Evolutionary conservation across 1,140 invertebrate genomes (phyloP), one percentile per base, ranked within the genome.

Genomic region (Drosophila obscura): DNA sequence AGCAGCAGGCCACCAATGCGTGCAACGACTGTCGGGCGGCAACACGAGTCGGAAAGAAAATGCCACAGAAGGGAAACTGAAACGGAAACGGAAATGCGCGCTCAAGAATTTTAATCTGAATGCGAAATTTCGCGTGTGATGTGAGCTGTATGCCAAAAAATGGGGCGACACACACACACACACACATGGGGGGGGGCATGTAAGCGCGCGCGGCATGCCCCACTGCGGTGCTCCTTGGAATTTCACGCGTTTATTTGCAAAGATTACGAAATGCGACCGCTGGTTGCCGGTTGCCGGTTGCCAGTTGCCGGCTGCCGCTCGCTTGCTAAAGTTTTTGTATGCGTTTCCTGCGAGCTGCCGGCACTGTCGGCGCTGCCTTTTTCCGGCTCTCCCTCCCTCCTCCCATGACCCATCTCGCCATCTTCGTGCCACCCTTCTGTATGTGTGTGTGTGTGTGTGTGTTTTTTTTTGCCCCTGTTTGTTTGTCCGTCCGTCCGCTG

Each of bases 81-180:
- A 78, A 64, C 68, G 82, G 69, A 85, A 85, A 82, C 74, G 82
- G 82, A 85, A 85, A 87, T 87, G 75, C 78, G 82, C 82, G 78
- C 78, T 85, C 82, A 85, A 85, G 82, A 85, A 87, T 85, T 87
- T 87, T 81, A 85, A 85, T 85, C 81, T 85, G 82, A 80, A 85
- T 87, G 82, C 82, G 82, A 74, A 85, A 85, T 85, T 85, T 85
- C 56, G 82, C 82, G 82, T 87, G 82, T 85, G 82, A 81, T 85
- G 81, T 87, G 82, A 82, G 78, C 82, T 87, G 82, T 81, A 59
- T 87, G 78, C 82, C 82, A 87, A 85, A 75, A 85, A 87, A 39
- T 85, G 82, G 78, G 59, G 82, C 44, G 65, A 19, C 19, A 19
- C 19, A 19, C 19, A 19, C 19, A 49, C 51, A 26, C 52, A 39